Percentiles rank a stretch among this genome's conserved stretches.
phyloP scores from a whole-genome alignment of 2,797 vertebrate species.

The Typhlichthys subterraneus region DNA sequence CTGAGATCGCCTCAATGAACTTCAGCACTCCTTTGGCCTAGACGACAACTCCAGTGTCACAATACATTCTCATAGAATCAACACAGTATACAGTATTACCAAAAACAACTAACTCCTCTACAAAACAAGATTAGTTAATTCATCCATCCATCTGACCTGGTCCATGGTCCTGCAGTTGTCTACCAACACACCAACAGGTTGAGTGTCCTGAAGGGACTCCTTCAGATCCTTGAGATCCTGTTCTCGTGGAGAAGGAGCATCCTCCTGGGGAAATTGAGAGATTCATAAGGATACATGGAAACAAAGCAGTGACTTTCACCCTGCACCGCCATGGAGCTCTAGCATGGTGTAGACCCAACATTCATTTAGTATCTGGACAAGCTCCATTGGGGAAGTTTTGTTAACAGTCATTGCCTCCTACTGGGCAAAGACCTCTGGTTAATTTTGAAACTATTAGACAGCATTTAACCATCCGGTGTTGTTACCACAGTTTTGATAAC shows the following conservation, averaged over 20 bases:
- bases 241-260: slow-evolving; percentile 79
- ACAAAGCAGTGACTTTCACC: neutral
- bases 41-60: neutral
- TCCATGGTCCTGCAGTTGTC: slow-evolving; percentile 93
- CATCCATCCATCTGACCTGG: slow-evolving; percentile 79
- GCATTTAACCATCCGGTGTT: too few species aligned
- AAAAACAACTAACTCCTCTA: neutral
- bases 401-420: too few species aligned
- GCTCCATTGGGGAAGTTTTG: too few species aligned
- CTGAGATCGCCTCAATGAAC: slow-evolving; percentile 95
- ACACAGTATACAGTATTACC: neutral
- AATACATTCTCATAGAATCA: neutral
- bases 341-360: too few species aligned
- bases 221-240: slow-evolving; percentile 90
- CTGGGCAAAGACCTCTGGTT: too few species aligned
- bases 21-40: slow-evolving; percentile 94
- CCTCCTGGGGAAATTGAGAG: slow-evolving; percentile 74
- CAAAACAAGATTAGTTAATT: neutral
- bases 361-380: too few species aligned
- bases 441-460: too few species aligned
- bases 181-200: slow-evolving; percentile 93
- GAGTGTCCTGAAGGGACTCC: slow-evolving; percentile 92
- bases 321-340: neutral
- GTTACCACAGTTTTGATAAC: too few species aligned
- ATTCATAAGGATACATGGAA: neutral